Base-by-base conservation (phyloP, 1,140 invertebrate genomes). In the Druon quercuslanigerum region DNA sequence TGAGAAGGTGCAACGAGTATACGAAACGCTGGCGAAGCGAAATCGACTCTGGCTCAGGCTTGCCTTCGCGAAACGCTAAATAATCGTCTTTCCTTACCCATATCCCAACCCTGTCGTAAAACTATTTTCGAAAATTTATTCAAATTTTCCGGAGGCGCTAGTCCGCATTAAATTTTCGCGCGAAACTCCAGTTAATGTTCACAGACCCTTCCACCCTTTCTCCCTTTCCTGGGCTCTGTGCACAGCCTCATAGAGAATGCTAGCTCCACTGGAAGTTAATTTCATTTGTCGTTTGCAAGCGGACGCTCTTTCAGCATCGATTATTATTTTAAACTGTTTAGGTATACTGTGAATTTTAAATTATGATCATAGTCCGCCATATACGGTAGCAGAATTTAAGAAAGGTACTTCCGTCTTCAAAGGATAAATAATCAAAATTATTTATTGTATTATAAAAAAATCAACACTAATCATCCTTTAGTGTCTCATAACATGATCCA, bases 11-110 rank as follows among this genome's bases (percentile, higher is more conserved):
- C 76, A 79, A 73, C 79, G 70, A 74, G 76, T 51, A 71, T 50
- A 51, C 74, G 74, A 85, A 86, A 85, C 70, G 86, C 84, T 86
- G 78, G 74, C 82, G 77, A 82, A 84, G 83, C 86, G 50, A 83
- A 83, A 87, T 76, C 74, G 74, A 73, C 71, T 82, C 66, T 46
- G 73, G 50, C 70, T 20, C 75, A 19, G 51, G 50, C 33, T 76
- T 75, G 73, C 70, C 78, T 79, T 66, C 73, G 50, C 66, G 77
- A 82, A 85, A 86, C 82, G 80, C 82, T 82, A 86, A 86, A 85
- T 86, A 87, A 88, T 89, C 79, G 82, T 74, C 78, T 79, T 76
- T 74, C 73, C 57, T 79, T 82, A 86, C 79, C 83, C 75, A 57
- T 78, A 82, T 80, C 75, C 66, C 76, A 20, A 46, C 52, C 51